phyloP scores from a whole-genome alignment of 2,113 vertebrate genomes.

The Nestor notabilis region DNA sequence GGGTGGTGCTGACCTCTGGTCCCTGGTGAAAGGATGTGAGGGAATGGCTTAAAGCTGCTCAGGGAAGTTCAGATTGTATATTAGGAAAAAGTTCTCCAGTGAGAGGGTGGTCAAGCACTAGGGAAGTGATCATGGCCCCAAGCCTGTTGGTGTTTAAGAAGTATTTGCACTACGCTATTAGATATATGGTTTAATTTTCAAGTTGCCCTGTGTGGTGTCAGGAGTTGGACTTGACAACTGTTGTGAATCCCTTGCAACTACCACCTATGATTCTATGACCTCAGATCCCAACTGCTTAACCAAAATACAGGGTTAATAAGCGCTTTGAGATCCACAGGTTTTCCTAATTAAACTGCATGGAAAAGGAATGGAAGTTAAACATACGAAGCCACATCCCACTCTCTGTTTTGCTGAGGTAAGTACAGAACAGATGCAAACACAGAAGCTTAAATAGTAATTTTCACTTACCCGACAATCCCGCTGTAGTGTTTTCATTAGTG shows the following conservation, averaged over 20 bases:
- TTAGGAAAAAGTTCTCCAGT: background rate
- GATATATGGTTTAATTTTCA: background rate
- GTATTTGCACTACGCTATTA: background rate
- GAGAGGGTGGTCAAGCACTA: background rate
- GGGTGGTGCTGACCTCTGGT: background rate
- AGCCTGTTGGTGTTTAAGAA: background rate
- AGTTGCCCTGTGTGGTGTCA: background rate
- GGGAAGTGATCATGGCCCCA: background rate
- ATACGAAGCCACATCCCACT: background rate
- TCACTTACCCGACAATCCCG: conserved; percentile 92
- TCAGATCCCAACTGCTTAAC: background rate
- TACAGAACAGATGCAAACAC: background rate
- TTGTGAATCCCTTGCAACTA: background rate
- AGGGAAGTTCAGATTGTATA: background rate
- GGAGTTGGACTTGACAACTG: background rate
- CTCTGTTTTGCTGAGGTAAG: background rate
- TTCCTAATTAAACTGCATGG: background rate
- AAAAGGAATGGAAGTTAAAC: background rate
- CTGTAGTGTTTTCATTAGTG: conserved; percentile 94
- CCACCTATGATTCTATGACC: background rate
- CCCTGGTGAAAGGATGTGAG: background rate
- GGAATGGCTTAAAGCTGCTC: background rate
- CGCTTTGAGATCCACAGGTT: background rate
- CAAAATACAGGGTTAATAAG: background rate
- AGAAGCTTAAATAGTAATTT: background rate